Evolutionary conservation across 2,797 vertebrate genomes (phyloP), one percentile per base, ranked within the genome.

Genomic region (Dipus sagitta): DNA sequence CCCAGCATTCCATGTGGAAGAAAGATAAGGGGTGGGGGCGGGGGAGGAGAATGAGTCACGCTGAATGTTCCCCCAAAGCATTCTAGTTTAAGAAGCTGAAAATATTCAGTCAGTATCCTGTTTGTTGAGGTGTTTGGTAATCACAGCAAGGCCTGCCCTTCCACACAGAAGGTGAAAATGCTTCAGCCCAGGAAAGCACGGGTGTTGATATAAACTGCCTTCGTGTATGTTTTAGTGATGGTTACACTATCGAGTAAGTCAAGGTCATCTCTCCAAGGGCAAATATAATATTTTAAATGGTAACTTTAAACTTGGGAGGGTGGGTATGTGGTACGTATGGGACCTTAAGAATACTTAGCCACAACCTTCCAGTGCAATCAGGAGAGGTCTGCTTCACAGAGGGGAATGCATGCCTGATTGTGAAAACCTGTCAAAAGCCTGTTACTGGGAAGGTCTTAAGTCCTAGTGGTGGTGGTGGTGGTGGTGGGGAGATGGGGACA

Each of bases 1-100:
- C 20, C 65, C 32, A 91, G 91, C 23, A 52, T 13, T 67, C 15
- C 0, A n/a, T 20, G 75, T 38, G 79, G 86, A 80, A 67, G 13
- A 90, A 70, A 78, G 81, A 62, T 30, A 81, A 79, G 79, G 80
- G 8, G 26, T 8, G 10, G 86, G 93, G 87, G 28, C 21, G 58
- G 10, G 86, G 90, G 79, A 23, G 17, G n/a, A 14, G 68, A 18
- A 86, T 86, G 89, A 94, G 54, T 92, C 94, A 94, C 2, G 20
- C 13, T 0, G 10, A 84, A 60, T 12, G 70, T 38, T 94, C 91
- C 30, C 78, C 30, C 13, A 15, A 15, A 76, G 74, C 47, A 52
- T 28, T 12, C 6, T 6, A 1, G 1, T 68, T 76, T 77, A 58
- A 87, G 90, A 38, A 64, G 62, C 71, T 21, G 24, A 68, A 84